Evolutionary conservation across 2,888 invertebrate species (phyloP), one percentile per base, ranked within the genome.

Genomic region (Tholera decimalis): DNA sequence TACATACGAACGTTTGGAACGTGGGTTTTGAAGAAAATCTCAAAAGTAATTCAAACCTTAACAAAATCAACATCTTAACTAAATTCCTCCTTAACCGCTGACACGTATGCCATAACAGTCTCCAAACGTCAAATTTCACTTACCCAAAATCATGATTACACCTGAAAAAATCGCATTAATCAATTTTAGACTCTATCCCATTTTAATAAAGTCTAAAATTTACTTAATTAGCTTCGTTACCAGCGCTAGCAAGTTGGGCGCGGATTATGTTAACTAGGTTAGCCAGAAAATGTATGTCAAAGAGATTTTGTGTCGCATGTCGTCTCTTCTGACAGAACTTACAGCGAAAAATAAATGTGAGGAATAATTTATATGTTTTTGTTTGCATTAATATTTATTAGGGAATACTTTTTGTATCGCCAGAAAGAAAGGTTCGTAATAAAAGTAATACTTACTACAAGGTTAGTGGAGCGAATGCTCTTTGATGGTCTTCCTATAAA

Each of bases 21-120:
- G 43, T 59, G 43, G n/a, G 41, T 57, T 62, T 53, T 57, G 28
- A 39, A 35, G 73, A 69, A 67, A 77, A 71, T 62, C 54, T 59
- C 13, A 61, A 75, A 70, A 65, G 46, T 57, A 79, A 69, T 57
- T 20, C 41, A 49, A 63, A 76, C 50, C 41, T 62, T 47, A 47
- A 47, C 53, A 71, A 65, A 73, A 56, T 61, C 61, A 70, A 70
- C 64, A 72, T 76, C 76, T 61, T 64, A 46, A 69, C 67, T 69
- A 56, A 77, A 78, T 72, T 64, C 57, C 15, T 59, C 41, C 71
- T 56, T 59, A 73, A 53, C 73, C 71, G 71, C 67, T 83, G 82
- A 83, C 82, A 75, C 73, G 72, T 77, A 65, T 70, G 73, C 81
- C 85, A 83, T 83, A 84, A 80, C 79, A 83, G 82, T 84, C 85